phyloP scores from a whole-genome alignment of 1,140 invertebrate genomes.

The Drosophila baimaii region DNA sequence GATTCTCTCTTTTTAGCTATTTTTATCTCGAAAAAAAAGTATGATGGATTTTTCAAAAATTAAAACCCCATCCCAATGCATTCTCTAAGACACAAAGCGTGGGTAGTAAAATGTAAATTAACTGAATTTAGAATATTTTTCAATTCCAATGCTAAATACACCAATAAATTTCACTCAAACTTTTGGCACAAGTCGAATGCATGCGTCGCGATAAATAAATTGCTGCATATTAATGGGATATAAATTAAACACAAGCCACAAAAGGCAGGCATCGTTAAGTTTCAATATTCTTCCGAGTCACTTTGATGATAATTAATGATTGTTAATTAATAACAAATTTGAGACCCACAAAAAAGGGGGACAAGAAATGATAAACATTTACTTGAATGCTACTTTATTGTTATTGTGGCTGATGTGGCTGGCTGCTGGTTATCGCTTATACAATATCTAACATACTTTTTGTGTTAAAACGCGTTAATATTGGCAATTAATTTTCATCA shows the following conservation, averaged over 20 bases:
- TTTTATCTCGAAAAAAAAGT: background rate
- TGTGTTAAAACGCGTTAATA: constrained; percentile 74
- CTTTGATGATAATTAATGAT: constrained; percentile 64
- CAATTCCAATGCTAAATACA: constrained; percentile 17
- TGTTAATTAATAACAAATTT: constrained; percentile 78
- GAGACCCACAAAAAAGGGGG: constrained; percentile 36
- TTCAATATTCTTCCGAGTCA: constrained; percentile 48
- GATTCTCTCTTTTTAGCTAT: background rate
- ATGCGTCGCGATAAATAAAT: constrained; percentile 39
- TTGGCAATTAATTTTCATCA: constrained; percentile 75
- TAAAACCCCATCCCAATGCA: too few species aligned
- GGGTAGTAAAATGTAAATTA: constrained; percentile 5
- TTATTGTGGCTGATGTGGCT: constrained; percentile 24
- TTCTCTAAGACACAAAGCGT: background rate
- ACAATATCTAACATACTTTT: constrained; percentile 61
- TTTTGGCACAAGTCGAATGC: constrained; percentile 35
- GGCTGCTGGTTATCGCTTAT: constrained; percentile 44
- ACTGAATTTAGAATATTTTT: constrained; percentile 16
- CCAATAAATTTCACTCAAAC: constrained; percentile 25
- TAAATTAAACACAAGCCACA: constrained; percentile 65
- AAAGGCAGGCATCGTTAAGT: constrained; percentile 57
- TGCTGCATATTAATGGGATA: constrained; percentile 43
- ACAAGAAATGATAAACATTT: constrained; percentile 58
- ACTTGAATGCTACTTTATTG: constrained; percentile 53
- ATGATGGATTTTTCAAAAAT: background rate